Base-by-base conservation (phyloP, 2,797 vertebrate species). In the Girardinus metallicus region DNA sequence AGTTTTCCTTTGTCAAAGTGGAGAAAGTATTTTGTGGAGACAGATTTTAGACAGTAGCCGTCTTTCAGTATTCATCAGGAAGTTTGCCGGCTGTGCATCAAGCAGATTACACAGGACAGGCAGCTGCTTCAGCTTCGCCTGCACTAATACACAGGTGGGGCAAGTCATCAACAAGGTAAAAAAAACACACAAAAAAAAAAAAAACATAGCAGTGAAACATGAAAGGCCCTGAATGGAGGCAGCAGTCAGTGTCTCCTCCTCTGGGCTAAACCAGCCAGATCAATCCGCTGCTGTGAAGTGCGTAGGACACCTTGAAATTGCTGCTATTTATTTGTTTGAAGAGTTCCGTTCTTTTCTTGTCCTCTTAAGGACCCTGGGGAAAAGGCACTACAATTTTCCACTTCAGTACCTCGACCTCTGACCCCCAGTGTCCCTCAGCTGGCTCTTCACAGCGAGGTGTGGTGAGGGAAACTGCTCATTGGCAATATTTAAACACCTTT, bases 321-420 rank as follows among this genome's bases (percentile, higher is more conserved):
- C 88, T 80, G 79, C 84, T 91, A 92, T 95, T 94, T 95, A 92
- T 94, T 94, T 93, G 93, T 94, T 94, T 94, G 93, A 95, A 95
- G 94, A 86, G 80, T 92, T 90, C 85, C 76, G 89, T 91, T 86
- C 85, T 89, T 94, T 94, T 93, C 79, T 91, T 88, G 88, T 94
- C 79, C 85, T 90, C 86, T 89, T 88, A 85, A 85, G 84, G 86
- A 88, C 89, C 83, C 85, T 62, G 84, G 93, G 57, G 57, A 90
- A 93, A 94, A 90, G 91, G 85, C 43, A 7, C 78, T 88, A 91
- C 92, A 92, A 91, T 95, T 95, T 95, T 95, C 90, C 87, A 93
- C 95, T 95, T 96, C 95, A 96, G 93, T 92, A 85, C 81, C 43
- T 88, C 90, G 88, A 94, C 92, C 95, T 87, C 36, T 94, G 92